These are phyloP conservation scores for Homarus gammarus DNA, from an alignment of 2,888 invertebrate genomes.

Conservation along the genomic window DNA sequence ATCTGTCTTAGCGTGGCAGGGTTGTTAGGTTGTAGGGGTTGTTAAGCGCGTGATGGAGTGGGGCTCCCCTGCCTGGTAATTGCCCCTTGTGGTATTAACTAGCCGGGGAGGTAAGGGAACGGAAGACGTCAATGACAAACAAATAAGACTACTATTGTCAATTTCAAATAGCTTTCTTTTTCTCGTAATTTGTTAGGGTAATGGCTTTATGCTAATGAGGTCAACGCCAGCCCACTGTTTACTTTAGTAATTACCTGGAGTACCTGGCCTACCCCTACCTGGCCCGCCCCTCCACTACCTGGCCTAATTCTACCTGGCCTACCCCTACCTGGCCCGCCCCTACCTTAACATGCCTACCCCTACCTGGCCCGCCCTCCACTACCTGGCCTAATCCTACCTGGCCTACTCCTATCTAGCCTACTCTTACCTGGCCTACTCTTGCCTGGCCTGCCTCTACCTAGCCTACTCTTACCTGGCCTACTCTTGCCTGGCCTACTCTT, in stretches of 20 bases:
- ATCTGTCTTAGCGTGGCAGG: constrained; percentile 8
- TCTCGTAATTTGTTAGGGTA: constrained; percentile 61
- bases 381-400: not conserved
- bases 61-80: constrained; percentile 12
- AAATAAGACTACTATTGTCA: constrained; percentile 45
- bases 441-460: not conserved
- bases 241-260: constrained; percentile 52
- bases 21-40: not conserved
- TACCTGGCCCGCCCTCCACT: not conserved
- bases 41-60: constrained; percentile 34
- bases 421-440: not conserved
- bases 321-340: not conserved
- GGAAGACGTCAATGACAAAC: constrained; percentile 43
- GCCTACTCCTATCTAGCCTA: not conserved
- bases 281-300: not conserved
- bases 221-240: constrained; percentile 38
- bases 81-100: constrained; percentile 16
- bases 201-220: constrained; percentile 66
- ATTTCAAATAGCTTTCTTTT: constrained; percentile 59
- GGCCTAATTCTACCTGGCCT: not conserved
- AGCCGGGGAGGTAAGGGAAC: not conserved
- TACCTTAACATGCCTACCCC: not conserved
- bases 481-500: too few species aligned
- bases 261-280: not conserved
- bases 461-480: not conserved